phyloP scores from a whole-genome alignment of 2,797 vertebrate species.

The Diplodus sargus region DNA sequence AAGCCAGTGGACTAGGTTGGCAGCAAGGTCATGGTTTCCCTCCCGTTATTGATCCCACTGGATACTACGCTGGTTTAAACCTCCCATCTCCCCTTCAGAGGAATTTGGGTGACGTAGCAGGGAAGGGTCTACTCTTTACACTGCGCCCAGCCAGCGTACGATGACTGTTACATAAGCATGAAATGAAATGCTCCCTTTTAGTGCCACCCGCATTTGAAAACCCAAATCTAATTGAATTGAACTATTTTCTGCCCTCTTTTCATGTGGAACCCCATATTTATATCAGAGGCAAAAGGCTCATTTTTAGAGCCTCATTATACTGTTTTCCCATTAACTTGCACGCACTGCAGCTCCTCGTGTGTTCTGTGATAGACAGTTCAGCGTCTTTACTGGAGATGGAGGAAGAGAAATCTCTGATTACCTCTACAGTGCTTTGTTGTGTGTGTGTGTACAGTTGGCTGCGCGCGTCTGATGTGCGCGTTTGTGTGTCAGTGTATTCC shows the following conservation, averaged over 20 bases:
- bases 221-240: constrained; percentile 74
- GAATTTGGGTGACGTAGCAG: constrained; percentile 66
- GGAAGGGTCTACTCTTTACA: constrained; percentile 52
- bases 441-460: constrained; percentile 18
- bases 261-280: constrained; percentile 68
- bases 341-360: constrained; percentile 46
- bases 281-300: constrained; percentile 66
- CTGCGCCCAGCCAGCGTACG: constrained; percentile 44
- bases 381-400: constrained; percentile 57
- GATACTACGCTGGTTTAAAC: constrained; percentile 41
- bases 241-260: constrained; percentile 72
- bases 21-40: constrained; percentile 50
- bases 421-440: constrained; percentile 52
- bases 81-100: constrained; percentile 53
- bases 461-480: constrained; percentile 23
- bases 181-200: constrained; percentile 70
- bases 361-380: constrained; percentile 68
- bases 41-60: constrained; percentile 34
- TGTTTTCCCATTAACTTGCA: constrained; percentile 65
- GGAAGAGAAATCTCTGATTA: constrained; percentile 64
- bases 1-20: constrained; percentile 40
- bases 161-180: constrained; percentile 73
- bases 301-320: constrained; percentile 73
- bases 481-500: constrained; percentile 38
- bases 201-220: constrained; percentile 67